Base-by-base conservation (phyloP, 2,888 invertebrate species). In the Gordius sp. region DNA sequence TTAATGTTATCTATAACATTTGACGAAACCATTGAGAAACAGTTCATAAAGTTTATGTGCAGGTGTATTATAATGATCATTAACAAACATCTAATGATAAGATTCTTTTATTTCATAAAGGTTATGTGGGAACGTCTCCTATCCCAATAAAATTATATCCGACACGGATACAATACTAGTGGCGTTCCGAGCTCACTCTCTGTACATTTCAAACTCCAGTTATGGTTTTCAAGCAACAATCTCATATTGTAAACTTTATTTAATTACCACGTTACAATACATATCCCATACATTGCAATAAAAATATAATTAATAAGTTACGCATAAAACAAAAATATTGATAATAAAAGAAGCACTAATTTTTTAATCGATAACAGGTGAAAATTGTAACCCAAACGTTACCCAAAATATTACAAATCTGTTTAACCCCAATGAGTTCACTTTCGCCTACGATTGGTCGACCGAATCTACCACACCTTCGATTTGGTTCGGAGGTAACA, bases 161-260 rank as follows among this genome's bases (percentile, higher is more conserved):
- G n/a, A 47, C 13, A 47, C 47, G 16, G 47, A 47, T 47, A 47
- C 47, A 4, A 8, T 47, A 4, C 23, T 47, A 8, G 4, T 47
- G 4, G 23, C n/a, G 4, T 47, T 47, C 20, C 47, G 47, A 4
- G 8, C 47, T 4, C 20, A 47, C 20, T 47, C 47, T 23, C 47
- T 18, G 20, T 23, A 47, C 23, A 20, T 20, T 23, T 18, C 8
- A 18, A 18, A 47, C 20, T 18, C 47, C 47, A 23, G 16, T 18
- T 20, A 18, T 8, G 47, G 47, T 4, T 47, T 47, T 20, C 8
- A 47, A 20, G 47, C 47, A 4, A 47, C 20, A 4, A 47, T 47
- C 4, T n/a, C 47, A 47, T 47, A 47, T 47, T 47, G 47, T 47
- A 47, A 47, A 47, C 4, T 33, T 33, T 33, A n/a, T 33, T 33